Conservation (phyloP, 2,797 vertebrate genomes). For the Melanotaenia nigrans region DNA sequence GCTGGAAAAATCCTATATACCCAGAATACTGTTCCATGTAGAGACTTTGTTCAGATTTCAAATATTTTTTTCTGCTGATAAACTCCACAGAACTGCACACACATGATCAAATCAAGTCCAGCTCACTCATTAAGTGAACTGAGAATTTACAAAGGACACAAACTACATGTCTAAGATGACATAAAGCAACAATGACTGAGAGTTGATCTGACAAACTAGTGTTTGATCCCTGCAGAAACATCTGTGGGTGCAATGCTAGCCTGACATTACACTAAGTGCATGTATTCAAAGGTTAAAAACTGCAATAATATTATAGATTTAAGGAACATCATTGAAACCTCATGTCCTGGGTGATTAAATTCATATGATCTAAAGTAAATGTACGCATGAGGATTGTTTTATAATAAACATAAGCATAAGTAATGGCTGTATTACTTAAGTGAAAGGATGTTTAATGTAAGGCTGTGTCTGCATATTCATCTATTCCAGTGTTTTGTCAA, state of each 20-base stretch:
- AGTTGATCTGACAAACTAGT: no score
- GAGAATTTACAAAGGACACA: background rate
- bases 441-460: no score
- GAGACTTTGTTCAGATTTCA: background rate
- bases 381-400: background rate
- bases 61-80: background rate
- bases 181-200: background rate
- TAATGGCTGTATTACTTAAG: no score
- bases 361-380: no score
- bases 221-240: background rate
- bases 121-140: background rate
- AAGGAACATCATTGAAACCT: no score
- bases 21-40: background rate
- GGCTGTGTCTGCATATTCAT: no score
- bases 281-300: background rate
- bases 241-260: background rate
- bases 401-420: no score
- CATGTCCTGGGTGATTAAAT: no score
- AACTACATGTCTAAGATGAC: background rate
- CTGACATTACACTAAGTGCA: background rate
- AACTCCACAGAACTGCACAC: background rate
- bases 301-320: background rate
- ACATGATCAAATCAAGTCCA: background rate
- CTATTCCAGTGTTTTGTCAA: no score
- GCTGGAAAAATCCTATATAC: background rate